phyloP scores from a whole-genome alignment of 2,113 vertebrate species.

The Cyphotilapia sp. region DNA sequence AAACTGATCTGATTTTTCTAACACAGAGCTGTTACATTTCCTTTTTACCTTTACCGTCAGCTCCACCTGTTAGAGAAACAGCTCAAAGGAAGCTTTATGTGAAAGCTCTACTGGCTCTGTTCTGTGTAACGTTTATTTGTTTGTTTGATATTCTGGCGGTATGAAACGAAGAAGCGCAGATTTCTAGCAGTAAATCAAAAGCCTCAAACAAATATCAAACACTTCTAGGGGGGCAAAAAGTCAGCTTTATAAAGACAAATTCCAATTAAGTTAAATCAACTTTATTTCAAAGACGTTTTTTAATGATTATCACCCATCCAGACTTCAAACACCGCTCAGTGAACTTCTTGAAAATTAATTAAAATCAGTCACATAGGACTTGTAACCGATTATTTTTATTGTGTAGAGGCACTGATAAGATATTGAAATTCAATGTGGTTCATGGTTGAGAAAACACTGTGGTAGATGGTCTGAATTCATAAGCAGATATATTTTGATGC shows the following conservation, averaged over 20 bases:
- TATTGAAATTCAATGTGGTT: not conserved
- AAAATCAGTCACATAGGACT: not conserved
- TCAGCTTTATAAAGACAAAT: not conserved
- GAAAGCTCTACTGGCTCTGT: not conserved
- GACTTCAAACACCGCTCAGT: not conserved
- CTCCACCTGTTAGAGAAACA: not conserved
- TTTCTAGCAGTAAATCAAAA: not conserved
- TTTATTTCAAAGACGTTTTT: not conserved
- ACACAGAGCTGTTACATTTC: not conserved
- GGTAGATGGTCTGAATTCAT: not conserved
- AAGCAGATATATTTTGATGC: not conserved
- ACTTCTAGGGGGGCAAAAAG: not conserved
- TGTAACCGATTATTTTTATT: not conserved
- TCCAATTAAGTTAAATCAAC: not conserved
- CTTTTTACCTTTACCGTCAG: not conserved
- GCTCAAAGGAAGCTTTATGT: not conserved
- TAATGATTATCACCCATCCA: not conserved
- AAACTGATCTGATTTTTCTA: not conserved
- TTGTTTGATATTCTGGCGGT: not conserved
- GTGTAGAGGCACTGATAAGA: not conserved
- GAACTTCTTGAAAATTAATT: not conserved
- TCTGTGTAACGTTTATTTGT: not conserved
- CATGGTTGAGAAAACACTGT: not conserved
- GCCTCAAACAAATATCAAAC: not conserved
- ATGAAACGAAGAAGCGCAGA: not conserved